Conservation (phyloP, 1,140 invertebrate genomes). For the Drosophila parvula region DNA sequence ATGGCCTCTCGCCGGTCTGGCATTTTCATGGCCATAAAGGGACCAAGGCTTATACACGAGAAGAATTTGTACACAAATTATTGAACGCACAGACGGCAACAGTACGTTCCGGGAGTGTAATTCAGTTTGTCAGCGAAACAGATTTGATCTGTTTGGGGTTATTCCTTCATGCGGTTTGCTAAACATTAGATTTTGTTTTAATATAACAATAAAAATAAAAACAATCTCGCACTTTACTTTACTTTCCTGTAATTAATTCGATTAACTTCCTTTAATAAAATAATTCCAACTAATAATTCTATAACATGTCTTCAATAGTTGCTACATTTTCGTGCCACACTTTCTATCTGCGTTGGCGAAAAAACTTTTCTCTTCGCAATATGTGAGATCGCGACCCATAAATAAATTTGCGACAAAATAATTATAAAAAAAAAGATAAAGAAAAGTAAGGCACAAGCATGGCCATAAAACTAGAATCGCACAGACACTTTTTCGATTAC, state of each 20-base stretch:
- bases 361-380: slow-evolving; percentile 3
- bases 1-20: slow-evolving; percentile 30
- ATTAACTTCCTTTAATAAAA: background rate
- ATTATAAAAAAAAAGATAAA: slow-evolving; percentile 62
- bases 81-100: slow-evolving; percentile 58
- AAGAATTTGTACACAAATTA: slow-evolving; percentile 77
- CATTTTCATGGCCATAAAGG: slow-evolving; percentile 78
- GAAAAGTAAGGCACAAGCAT: slow-evolving; percentile 28
- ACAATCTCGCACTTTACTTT: too few species aligned
- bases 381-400: slow-evolving; percentile 28
- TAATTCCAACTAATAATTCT: background rate
- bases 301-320: background rate
- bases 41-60: slow-evolving; percentile 39
- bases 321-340: background rate
- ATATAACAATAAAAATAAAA: background rate
- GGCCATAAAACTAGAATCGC: slow-evolving; percentile 46
- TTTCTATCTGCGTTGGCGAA: slow-evolving; percentile 1
- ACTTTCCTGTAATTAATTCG: too few species aligned
- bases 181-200: background rate
- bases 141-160: background rate
- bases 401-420: slow-evolving; percentile 75
- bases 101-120: slow-evolving; percentile 35
- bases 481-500: slow-evolving; percentile 75
- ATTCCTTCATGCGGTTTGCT: background rate
- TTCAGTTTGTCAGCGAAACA: background rate